A percentile compares a stretch with the other conserved stretches of the same genome.
Conservation (phyloP, 2,888 invertebrate genomes). For the Leucoma salicis region DNA sequence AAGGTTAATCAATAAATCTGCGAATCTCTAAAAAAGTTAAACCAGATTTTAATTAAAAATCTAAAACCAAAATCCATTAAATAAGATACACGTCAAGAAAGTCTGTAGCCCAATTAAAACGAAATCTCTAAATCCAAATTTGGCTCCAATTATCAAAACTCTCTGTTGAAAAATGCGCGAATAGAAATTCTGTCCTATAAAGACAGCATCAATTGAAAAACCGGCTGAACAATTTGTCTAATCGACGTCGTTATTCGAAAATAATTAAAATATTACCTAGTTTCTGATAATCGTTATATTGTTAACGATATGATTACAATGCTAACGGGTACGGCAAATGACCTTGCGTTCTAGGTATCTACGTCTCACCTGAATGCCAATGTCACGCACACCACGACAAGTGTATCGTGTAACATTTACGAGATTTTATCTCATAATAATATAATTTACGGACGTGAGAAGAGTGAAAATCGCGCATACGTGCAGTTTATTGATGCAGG, state of each 20-base stretch:
- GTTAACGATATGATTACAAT: conserved; percentile 43
- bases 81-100: background rate
- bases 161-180: background rate
- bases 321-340: conserved; percentile 50
- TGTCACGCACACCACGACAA: conserved; percentile 48
- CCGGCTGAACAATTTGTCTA: conserved; percentile 8
- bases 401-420: conserved; percentile 34
- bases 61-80: too few species aligned
- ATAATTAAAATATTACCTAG: conserved; percentile 9
- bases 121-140: background rate
- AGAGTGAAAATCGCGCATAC: conserved; percentile 10
- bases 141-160: background rate
- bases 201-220: conserved; percentile 6
- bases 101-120: background rate
- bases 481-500: conserved; percentile 22
- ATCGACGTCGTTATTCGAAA: conserved; percentile 6
- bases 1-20: too few species aligned
- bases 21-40: too few species aligned
- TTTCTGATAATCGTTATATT: conserved; percentile 9
- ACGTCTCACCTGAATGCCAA: conserved; percentile 72
- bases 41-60: background rate
- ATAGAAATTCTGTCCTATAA: background rate
- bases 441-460: conserved; percentile 19
- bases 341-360: conserved; percentile 62
- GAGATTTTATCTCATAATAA: conserved; percentile 29